phyloP scores from a whole-genome alignment of 2,888 invertebrate genomes.

The Cataglyphis cursor region DNA sequence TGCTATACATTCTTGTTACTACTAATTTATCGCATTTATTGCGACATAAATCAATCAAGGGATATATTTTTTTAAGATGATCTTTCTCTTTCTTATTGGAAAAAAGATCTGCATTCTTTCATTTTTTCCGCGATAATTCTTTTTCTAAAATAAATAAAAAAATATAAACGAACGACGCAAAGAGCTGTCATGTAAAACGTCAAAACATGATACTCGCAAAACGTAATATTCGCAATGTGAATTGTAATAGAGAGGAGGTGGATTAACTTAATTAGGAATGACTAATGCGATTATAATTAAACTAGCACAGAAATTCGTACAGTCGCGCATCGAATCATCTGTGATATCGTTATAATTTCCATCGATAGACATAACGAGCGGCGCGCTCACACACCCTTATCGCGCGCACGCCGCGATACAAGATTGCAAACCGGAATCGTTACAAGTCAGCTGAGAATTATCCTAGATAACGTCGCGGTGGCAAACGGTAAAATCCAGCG shows the following conservation, averaged over 20 bases:
- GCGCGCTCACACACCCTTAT: slow-evolving; percentile 42
- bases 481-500: slow-evolving; percentile 41
- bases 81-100: neutral
- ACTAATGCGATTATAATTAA: slow-evolving; percentile 27
- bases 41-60: neutral
- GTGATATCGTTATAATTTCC: slow-evolving; percentile 66
- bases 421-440: slow-evolving; percentile 81
- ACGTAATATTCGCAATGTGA: neutral
- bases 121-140: neutral
- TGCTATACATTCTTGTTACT: neutral
- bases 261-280: slow-evolving; percentile 4
- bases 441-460: slow-evolving; percentile 61
- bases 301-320: slow-evolving; percentile 16
- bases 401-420: slow-evolving; percentile 70
- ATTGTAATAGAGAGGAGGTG: neutral
- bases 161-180: neutral
- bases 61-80: neutral
- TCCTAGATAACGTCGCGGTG: slow-evolving; percentile 44
- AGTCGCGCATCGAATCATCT: slow-evolving; percentile 19
- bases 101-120: neutral
- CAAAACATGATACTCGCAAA: neutral
- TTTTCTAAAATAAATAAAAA: neutral
- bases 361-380: slow-evolving; percentile 64
- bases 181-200: neutral
- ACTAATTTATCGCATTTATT: neutral